Evolutionary conservation across 1,140 invertebrate species (phyloP).

Genomic region (Caenorhabditis tropicalis): DNA sequence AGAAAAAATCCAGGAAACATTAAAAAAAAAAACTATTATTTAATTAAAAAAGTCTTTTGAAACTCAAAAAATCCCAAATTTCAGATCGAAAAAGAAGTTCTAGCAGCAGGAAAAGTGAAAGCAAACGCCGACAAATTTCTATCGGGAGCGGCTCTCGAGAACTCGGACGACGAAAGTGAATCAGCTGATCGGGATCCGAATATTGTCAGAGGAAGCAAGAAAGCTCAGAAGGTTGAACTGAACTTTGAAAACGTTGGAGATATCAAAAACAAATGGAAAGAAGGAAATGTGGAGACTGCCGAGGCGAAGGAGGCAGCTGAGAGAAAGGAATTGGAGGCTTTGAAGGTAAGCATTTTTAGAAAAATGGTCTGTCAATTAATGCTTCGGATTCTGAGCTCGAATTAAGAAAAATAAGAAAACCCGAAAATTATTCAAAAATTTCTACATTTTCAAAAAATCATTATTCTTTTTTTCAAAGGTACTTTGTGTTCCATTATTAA

Average conservation of each 20-base stretch:
- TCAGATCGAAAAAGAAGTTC: slow-evolving; percentile 44
- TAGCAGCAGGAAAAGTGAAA: slow-evolving; percentile 61
- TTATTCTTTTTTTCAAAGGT: too few species aligned
- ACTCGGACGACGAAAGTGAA: slow-evolving; percentile 61
- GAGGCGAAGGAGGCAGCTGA: slow-evolving; percentile 62
- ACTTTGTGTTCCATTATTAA: too few species aligned
- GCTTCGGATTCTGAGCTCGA: too few species aligned
- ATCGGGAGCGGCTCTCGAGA: slow-evolving; percentile 55
- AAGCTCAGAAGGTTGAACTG: slow-evolving; percentile 55
- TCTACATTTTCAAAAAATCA: too few species aligned
- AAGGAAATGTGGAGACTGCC: slow-evolving; percentile 69
- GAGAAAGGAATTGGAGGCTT: slow-evolving; percentile 68
- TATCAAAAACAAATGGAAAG: slow-evolving; percentile 72
- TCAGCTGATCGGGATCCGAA: slow-evolving; percentile 64
- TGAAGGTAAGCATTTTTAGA: slow-evolving; percentile 58
- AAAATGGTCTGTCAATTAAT: too few species aligned
- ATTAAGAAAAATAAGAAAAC: too few species aligned
- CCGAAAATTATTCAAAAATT: too few species aligned
- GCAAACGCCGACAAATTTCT: slow-evolving; percentile 61
- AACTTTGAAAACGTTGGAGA: slow-evolving; percentile 63
- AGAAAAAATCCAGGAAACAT: too few species aligned
- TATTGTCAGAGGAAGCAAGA: slow-evolving; percentile 55
- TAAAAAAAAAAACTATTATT: too few species aligned
- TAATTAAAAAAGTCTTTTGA: neutral
- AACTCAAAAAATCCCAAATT: neutral